Base-by-base conservation (phyloP, 2,888 invertebrate species). In the Xestia c-nigrum region DNA sequence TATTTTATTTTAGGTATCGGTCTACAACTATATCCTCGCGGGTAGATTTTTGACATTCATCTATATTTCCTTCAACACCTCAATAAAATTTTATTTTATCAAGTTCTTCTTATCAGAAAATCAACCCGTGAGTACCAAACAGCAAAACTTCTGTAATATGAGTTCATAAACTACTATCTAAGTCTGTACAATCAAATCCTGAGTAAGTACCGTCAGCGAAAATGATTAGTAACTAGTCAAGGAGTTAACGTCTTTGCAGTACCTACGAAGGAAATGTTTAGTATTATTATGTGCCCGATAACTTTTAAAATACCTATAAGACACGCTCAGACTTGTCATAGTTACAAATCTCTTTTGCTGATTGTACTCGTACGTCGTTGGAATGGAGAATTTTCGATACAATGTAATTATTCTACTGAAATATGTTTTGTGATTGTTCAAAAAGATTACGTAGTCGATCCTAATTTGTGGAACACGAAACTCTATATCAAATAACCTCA, bases 391-490 rank as follows among this genome's bases (percentile, higher is more conserved):
- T 24, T 67, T 74, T 65, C 43, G 40, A 72, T 73, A 76, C 67
- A 78, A 68, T 65, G 46, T 75, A 59, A 70, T 74, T 77, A 74
- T 76, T 76, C 80, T 86, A 83, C 76, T 47, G 74, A 67, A 76
- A 72, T 80, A 78, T 84, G 65, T 80, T 77, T 52, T 68, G 75
- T 67, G 68, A 78, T 64, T 78, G 50, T 72, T 81, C 52, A 65
- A 68, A 80, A 78, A 76, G 67, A 72, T 77, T 74, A 79, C 38
- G 74, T 68, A 75, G 47, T 81, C 43, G 67, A 75, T 67, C 52
- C 67, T 79, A 82, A 76, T 86, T 79, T 76, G 70, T 84, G 85
- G 80, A 85, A 87, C 86, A 87, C 81, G 82, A 83, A 80, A 85
- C 75, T 85, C 78, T 82, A 80, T 87, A 85, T 80, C 83, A 69